Conservation (phyloP, 1,140 invertebrate genomes). For the Cydia pomonella region DNA sequence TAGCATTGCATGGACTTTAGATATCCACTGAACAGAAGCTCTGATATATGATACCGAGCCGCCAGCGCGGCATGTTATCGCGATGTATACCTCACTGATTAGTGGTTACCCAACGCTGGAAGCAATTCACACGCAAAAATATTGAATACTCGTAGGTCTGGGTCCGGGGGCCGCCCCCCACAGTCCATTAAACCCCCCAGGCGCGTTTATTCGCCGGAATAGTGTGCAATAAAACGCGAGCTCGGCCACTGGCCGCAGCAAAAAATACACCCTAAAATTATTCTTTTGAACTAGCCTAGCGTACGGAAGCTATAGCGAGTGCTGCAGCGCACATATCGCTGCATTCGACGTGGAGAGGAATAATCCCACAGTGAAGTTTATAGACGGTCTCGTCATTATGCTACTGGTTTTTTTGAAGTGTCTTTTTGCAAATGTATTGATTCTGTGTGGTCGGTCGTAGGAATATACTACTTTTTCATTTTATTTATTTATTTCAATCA, state of each 20-base stretch:
- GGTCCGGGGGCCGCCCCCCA: constrained; percentile 35
- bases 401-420: background rate
- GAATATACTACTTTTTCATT: no score
- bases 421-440: constrained; percentile 7
- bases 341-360: constrained; percentile 31
- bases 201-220: constrained; percentile 68
- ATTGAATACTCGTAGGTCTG: constrained; percentile 61
- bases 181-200: constrained; percentile 59
- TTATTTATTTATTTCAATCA: no score
- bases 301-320: constrained; percentile 36
- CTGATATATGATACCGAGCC: constrained; percentile 7
- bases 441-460: constrained; percentile 29
- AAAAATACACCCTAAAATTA: constrained; percentile 68
- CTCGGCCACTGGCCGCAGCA: constrained; percentile 58
- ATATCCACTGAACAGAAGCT: background rate
- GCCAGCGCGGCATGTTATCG: background rate
- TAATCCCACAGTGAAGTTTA: constrained; percentile 14
- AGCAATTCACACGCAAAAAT: constrained; percentile 56
- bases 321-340: constrained; percentile 36
- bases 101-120: constrained; percentile 51
- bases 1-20: background rate
- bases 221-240: constrained; percentile 71
- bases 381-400: constrained; percentile 18
- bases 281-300: constrained; percentile 54
- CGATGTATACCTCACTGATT: constrained; percentile 52